Conservation (phyloP, 2,797 vertebrate genomes). For the Characodon lateralis region DNA sequence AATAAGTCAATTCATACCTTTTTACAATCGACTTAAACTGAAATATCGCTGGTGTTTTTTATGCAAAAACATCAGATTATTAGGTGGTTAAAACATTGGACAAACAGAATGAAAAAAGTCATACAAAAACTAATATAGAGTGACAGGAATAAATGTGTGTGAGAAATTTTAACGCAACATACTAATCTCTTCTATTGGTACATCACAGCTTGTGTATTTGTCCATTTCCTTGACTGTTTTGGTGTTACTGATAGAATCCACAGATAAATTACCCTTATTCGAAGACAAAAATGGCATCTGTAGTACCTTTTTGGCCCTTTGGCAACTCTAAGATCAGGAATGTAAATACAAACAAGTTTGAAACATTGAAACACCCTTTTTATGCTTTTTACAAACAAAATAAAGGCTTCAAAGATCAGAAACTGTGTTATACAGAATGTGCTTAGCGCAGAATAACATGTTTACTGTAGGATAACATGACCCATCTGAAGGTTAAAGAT, state of each 20-base stretch:
- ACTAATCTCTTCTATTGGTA: too few species aligned
- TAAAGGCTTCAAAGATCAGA: neutral
- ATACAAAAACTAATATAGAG: too few species aligned
- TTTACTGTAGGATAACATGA: neutral
- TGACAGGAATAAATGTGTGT: too few species aligned
- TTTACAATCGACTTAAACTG: neutral
- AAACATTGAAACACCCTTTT: neutral
- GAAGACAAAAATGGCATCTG: too few species aligned
- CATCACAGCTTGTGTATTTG: too few species aligned
- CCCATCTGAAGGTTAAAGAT: neutral
- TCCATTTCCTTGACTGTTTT: too few species aligned
- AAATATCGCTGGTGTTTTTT: neutral
- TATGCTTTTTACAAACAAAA: neutral
- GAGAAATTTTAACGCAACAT: too few species aligned
- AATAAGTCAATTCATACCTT: neutral
- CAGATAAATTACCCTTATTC: too few species aligned
- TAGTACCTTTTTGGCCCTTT: too few species aligned
- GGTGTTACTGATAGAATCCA: too few species aligned
- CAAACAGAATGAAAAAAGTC: neutral
- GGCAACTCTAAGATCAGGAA: too few species aligned
- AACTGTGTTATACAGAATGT: neutral
- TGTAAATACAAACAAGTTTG: neutral
- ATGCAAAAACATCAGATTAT: neutral
- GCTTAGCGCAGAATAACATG: too few species aligned
- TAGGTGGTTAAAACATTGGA: neutral